These are phyloP conservation scores for Emys orbicularis DNA, from an alignment of 2,797 vertebrate species.

Conservation along the genomic window DNA sequence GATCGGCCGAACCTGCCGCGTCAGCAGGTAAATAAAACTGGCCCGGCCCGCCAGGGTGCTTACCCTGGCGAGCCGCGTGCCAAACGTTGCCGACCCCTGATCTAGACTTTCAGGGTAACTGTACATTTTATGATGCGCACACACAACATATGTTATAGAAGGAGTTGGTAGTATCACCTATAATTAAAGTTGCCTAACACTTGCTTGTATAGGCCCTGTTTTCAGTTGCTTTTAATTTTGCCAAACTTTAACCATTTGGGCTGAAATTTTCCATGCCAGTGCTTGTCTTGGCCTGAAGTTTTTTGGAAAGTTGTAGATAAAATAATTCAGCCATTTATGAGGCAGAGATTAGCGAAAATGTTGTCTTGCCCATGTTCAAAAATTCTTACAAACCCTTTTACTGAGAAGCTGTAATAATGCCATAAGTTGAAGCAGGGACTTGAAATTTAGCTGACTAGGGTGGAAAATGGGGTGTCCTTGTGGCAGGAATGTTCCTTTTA, in stretches of 20 bases:
- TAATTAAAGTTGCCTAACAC: background rate
- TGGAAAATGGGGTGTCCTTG: background rate
- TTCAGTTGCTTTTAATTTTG: background rate
- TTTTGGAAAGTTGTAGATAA: background rate
- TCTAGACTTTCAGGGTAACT: background rate
- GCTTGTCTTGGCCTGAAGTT: background rate
- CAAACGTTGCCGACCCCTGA: too few species aligned
- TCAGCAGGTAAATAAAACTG: too few species aligned
- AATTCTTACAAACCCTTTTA: background rate
- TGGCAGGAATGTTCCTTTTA: background rate
- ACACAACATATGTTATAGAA: background rate
- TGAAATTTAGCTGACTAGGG: background rate
- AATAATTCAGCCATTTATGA: background rate
- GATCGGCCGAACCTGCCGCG: too few species aligned
- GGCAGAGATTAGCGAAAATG: background rate
- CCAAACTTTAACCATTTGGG: background rate
- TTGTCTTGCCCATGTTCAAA: background rate
- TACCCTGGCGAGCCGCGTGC: too few species aligned
- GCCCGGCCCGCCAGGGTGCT: too few species aligned
- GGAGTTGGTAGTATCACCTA: background rate
- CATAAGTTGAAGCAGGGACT: background rate
- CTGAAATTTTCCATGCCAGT: background rate
- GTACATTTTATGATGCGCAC: fast-evolving
- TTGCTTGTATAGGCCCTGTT: background rate
- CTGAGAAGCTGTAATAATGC: background rate